Conservation (phyloP, 2,888 invertebrate species). For the Cactoblastis cactorum region DNA sequence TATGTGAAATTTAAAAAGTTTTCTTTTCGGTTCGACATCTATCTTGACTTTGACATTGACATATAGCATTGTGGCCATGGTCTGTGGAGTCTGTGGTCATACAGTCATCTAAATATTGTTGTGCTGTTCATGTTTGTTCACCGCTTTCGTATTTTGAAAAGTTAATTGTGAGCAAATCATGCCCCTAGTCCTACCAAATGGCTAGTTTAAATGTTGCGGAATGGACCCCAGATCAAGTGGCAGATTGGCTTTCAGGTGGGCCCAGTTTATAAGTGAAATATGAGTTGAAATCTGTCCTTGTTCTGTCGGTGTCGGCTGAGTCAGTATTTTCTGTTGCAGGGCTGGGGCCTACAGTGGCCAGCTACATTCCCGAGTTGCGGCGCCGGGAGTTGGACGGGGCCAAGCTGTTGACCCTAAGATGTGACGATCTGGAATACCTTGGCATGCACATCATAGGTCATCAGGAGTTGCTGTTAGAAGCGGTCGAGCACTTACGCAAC, state of each 20-base stretch:
- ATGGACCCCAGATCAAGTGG: conserved; percentile 94
- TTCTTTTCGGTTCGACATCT: not conserved
- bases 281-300: not conserved
- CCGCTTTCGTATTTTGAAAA: conserved; percentile 26
- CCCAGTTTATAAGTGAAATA: conserved; percentile 21
- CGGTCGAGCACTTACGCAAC: conserved; percentile 92
- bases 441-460: conserved; percentile 93
- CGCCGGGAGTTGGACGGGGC: conserved; percentile 90
- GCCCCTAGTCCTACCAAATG: conserved; percentile 41
- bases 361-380: conserved; percentile 89
- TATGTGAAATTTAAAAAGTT: too few relatives aligned
- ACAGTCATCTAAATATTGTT: conserved; percentile 7
- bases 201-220: conserved; percentile 83
- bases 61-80: not conserved
- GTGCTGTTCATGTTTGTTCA: conserved; percentile 21
- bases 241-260: conserved; percentile 93
- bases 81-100: not conserved
- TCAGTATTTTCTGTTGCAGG: conserved; percentile 74
- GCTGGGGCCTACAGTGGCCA: conserved; percentile 87
- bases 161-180: conserved; percentile 37
- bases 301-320: conserved; percentile 27
- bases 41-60: conserved; percentile 8
- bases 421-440: conserved; percentile 92
- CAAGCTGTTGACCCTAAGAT: conserved; percentile 89
- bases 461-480: conserved; percentile 95